Conservation (phyloP, 1,140 invertebrate genomes). For the Latrodectus geometricus region DNA sequence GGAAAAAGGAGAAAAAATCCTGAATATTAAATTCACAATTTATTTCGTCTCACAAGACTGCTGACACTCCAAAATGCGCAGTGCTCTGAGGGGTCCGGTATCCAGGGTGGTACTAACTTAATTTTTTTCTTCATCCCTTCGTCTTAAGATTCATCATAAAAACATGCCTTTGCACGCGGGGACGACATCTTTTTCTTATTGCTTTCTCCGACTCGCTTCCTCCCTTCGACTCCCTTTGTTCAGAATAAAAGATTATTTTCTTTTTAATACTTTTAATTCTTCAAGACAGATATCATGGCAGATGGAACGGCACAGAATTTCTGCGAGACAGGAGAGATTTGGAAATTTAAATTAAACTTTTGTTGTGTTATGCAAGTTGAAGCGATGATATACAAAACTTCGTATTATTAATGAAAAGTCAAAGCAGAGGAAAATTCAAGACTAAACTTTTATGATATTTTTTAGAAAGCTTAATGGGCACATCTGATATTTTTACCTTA, state of each 20-base stretch:
- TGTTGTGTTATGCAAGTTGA: no score
- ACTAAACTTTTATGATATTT: no score
- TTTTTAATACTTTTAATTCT: background rate
- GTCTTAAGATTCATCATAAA: conserved; percentile 26
- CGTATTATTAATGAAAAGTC: no score
- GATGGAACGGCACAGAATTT: no score
- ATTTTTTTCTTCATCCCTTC: conserved; percentile 4
- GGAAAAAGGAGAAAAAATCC: background rate
- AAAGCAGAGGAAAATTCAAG: no score
- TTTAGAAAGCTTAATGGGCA: no score
- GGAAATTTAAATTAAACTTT: no score
- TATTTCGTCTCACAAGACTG: conserved; percentile 20
- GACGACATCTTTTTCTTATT: conserved; percentile 11
- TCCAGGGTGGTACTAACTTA: background rate
- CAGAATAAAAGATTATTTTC: conserved; percentile 9
- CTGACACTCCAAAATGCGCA: conserved; percentile 37
- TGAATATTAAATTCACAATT: conserved; percentile 49
- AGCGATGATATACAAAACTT: no score
- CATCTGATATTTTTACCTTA: no score
- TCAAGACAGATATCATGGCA: no score
- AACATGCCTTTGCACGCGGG: conserved; percentile 6
- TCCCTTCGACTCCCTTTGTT: background rate
- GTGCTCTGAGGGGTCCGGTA: no score
- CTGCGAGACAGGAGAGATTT: no score
- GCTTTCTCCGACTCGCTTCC: background rate